Conservation (phyloP, 2,113 vertebrate species). For the Girardinichthys multiradiatus region DNA sequence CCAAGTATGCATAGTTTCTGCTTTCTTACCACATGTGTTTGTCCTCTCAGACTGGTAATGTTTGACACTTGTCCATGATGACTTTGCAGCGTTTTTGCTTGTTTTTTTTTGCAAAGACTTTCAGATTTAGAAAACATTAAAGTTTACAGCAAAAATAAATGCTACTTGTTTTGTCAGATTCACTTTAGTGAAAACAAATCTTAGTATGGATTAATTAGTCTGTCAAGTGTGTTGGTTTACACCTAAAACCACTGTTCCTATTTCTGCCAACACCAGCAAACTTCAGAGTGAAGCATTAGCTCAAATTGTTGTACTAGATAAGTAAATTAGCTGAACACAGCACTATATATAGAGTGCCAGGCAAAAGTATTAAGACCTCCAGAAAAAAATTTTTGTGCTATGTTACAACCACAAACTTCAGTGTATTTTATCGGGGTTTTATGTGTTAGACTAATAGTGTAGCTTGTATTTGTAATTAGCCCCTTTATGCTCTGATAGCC, state of each 20-base stretch:
- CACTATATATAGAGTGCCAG: not conserved
- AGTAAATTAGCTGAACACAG: not conserved
- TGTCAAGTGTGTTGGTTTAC: not conserved
- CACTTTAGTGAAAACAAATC: no score
- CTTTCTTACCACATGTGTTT: not conserved
- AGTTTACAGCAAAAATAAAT: not conserved
- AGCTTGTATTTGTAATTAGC: no score
- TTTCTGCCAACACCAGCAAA: not conserved
- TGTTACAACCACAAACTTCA: not conserved
- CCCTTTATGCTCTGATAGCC: no score
- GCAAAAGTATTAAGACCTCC: no score
- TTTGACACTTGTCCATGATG: not conserved
- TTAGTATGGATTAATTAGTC: not conserved
- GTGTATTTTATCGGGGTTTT: no score
- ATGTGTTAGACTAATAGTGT: no score
- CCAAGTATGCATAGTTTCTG: not conserved
- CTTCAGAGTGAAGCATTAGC: not conserved
- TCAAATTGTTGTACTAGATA: not conserved
- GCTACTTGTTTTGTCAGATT: not conserved
- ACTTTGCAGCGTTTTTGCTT: constrained; percentile 10
- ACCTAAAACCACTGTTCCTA: not conserved
- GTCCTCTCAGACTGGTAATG: constrained; percentile 51
- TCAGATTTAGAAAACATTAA: not conserved
- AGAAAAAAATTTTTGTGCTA: not conserved
- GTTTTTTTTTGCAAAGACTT: not conserved